These are phyloP conservation scores for Megaustenia siamemsis DNA, from an alignment of 2,888 invertebrate species.

Conservation along the genomic window DNA sequence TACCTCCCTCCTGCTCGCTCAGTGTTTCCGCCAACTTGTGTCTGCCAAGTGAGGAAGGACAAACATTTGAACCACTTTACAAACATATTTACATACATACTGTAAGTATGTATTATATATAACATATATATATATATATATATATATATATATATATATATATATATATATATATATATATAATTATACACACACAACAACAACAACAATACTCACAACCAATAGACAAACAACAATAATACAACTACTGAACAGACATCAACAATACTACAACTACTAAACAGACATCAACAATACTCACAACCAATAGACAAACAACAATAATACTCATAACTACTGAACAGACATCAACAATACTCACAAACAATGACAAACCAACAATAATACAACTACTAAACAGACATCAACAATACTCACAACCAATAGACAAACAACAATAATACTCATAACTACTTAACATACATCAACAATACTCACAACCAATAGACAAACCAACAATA, in stretches of 20 bases:
- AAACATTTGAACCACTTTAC: neutral
- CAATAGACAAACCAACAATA: neutral
- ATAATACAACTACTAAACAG: no score
- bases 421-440: neutral
- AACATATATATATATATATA: no score
- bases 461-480: neutral
- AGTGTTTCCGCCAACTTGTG: neutral
- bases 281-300: no score
- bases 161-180: no score
- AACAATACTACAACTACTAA: no score
- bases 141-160: no score
- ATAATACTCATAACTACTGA: neutral
- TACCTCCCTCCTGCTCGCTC: neutral
- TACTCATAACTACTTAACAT: no score
- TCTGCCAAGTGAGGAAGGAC: neutral
- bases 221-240: neutral
- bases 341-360: neutral
- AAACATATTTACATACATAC: neutral
- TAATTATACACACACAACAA: neutral
- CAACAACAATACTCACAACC: neutral
- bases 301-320: neutral
- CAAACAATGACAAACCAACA: neutral
- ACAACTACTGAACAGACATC: neutral
- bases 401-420: neutral
- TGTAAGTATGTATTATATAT: no score